Percentiles rank a stretch among this genome's conserved stretches.
Evolutionary conservation across 2,888 invertebrate genomes (phyloP).

Genomic region (Synergus japonicus): DNA sequence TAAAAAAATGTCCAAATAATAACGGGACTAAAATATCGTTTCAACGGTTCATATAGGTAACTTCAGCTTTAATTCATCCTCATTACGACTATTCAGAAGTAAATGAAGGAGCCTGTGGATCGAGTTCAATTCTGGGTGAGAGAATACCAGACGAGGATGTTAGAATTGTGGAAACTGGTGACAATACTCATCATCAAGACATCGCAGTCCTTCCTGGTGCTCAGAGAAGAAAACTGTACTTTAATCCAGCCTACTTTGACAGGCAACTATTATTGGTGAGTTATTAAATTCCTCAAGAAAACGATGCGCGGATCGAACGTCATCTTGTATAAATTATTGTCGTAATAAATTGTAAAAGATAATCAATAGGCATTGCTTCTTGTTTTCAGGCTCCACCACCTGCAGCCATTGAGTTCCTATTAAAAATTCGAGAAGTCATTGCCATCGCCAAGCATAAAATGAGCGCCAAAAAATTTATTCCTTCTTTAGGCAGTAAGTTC

Average conservation of each 20-base stretch:
- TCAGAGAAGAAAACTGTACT: conserved; percentile 89
- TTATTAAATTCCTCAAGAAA: conserved; percentile 45
- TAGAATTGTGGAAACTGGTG: conserved; percentile 89
- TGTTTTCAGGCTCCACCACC: conserved; percentile 90
- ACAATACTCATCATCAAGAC: conserved; percentile 76
- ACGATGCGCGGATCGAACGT: background rate
- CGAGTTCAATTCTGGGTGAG: conserved; percentile 78
- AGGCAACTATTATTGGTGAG: conserved; percentile 89
- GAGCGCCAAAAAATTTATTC: conserved; percentile 88
- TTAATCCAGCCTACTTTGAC: conserved; percentile 95
- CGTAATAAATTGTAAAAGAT: conserved; percentile 12
- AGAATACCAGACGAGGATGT: conserved; percentile 91
- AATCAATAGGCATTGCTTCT: conserved; percentile 1
- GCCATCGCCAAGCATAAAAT: conserved; percentile 93
- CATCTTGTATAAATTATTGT: conserved; percentile 10
- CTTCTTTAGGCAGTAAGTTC: conserved; percentile 81
- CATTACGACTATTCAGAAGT: conserved; percentile 70
- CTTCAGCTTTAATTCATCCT: conserved; percentile 87
- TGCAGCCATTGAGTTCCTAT: conserved; percentile 92
- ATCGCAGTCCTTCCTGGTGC: conserved; percentile 79
- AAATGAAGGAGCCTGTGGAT: conserved; percentile 73
- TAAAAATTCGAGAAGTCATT: conserved; percentile 94
- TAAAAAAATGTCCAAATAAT: background rate
- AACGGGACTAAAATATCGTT: background rate
- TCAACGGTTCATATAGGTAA: conserved; percentile 78